Evolutionary conservation across 1,140 invertebrate genomes (phyloP).

Genomic region (Drosophila sturtevanti): DNA sequence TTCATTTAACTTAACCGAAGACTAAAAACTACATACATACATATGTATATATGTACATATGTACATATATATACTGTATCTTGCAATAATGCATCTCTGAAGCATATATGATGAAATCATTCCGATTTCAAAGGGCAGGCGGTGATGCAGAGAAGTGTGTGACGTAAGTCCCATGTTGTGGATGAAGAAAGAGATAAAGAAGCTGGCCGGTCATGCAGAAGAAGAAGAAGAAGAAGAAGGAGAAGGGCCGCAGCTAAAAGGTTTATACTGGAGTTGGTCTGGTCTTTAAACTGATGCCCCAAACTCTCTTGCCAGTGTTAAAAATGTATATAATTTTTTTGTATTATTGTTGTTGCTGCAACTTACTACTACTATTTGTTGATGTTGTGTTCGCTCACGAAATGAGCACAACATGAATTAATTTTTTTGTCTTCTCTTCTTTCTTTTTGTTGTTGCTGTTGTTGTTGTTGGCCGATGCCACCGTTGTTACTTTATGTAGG

Average conservation of each 20-base stretch:
- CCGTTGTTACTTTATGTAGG: conserved; percentile 67
- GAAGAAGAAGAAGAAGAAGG: conserved; percentile 21
- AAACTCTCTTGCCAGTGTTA: conserved; percentile 28
- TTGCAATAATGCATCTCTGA: conserved; percentile 18
- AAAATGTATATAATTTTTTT: conserved; percentile 45
- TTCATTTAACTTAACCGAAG: background rate
- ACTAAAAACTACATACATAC: too few species aligned
- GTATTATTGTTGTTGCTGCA: conserved; percentile 25
- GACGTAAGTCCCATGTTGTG: conserved; percentile 32
- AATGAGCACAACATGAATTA: conserved; percentile 79
- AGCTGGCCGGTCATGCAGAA: conserved; percentile 22
- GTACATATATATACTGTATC: too few species aligned
- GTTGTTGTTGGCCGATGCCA: conserved; percentile 29
- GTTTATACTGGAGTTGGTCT: background rate
- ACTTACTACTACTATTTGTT: conserved; percentile 35
- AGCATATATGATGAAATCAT: conserved; percentile 47
- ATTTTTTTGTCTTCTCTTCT: conserved; percentile 43
- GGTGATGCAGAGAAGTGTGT: conserved; percentile 25
- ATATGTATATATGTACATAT: too few species aligned
- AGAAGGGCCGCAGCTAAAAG: conserved; percentile 29
- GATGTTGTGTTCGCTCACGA: conserved; percentile 55
- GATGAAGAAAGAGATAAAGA: conserved; percentile 23
- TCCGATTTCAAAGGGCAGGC: background rate
- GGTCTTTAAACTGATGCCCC: background rate
- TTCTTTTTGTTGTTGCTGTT: background rate